Evolutionary conservation across 2,797 vertebrate genomes (phyloP), one percentile per base, ranked within the genome.

Genomic region (Artibeus jamaicensis): DNA sequence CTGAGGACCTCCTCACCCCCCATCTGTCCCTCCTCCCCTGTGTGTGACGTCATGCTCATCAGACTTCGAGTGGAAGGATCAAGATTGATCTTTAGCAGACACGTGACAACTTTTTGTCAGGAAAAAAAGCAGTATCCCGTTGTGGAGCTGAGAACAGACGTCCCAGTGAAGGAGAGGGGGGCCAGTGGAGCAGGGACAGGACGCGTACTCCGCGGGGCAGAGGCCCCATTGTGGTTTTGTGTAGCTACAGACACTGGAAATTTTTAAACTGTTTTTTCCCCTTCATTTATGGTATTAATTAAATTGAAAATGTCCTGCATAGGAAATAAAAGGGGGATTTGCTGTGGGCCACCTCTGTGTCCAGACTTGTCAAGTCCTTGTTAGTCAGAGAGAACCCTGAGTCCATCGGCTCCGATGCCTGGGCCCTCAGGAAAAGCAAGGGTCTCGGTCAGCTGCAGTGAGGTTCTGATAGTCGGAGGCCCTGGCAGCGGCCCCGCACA

Each of bases 181-280:
- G 29, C 7, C 9, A 2, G 4, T 12, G 78, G 53, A 18, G 55
- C 12, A 29, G 57, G 19, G 37, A 44, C 65, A 3, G 37, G 46
- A 0, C 3, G 1, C 2, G 14, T 14, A 7, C 10, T 24, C 59
- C 26, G 1, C 5, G 16, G 39, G 48, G 39, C 1, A 0, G 73
- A 39, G 1, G 26, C 39, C 85, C 59, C 11, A 4, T 70, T 2
- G 1, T 62, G 15, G 76, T 39, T 26, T 53, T 4, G 92, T 26
- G 70, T 19, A 42, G 50, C n/a, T 57, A 5, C 18, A 48, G 71
- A 0, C n/a, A 79, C 2, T 16, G 12, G 87, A 42, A 9, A 19
- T 21, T 62, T 82, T 59, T 8, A 11, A 6, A 9, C 53, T 76
- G 24, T 1, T 21, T 5, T 37, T 44, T 78, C 44, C 18, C 14